Conservation (phyloP, 2,888 invertebrate species). For the Hypsopygia costalis region DNA sequence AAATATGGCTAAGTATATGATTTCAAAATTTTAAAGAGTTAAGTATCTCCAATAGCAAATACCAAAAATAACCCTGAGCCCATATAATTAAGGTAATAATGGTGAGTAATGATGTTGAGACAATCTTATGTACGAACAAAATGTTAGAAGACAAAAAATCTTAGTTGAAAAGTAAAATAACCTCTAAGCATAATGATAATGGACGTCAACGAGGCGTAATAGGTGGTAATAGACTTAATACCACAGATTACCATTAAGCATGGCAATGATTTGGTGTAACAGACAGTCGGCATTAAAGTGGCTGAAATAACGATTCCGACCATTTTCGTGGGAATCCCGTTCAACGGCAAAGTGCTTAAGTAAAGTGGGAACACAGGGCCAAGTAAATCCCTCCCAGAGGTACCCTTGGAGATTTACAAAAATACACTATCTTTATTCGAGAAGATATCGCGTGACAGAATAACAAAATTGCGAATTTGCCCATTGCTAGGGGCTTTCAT, state of each 20-base stretch:
- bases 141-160: too few relatives aligned
- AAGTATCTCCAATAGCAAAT: too few relatives aligned
- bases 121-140: too few relatives aligned
- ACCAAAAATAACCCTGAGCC: too few relatives aligned
- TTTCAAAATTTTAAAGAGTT: too few relatives aligned
- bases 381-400: constrained; percentile 21
- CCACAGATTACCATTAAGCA: background rate
- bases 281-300: constrained; percentile 32
- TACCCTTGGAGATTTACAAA: constrained; percentile 17
- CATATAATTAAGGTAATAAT: too few relatives aligned
- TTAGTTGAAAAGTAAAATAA: too few relatives aligned
- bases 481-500: background rate
- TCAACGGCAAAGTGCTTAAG: constrained; percentile 36
- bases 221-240: too few relatives aligned
- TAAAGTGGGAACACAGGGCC: constrained; percentile 38
- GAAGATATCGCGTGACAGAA: background rate
- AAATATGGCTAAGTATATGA: too few relatives aligned
- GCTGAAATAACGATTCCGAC: constrained; percentile 33
- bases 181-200: too few relatives aligned
- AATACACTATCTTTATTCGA: constrained; percentile 16
- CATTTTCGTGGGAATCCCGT: constrained; percentile 38
- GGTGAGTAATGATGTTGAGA: too few relatives aligned
- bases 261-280: constrained; percentile 22
- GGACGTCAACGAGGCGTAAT: background rate
- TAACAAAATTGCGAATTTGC: background rate